Conservation (phyloP, 1,140 invertebrate species). For the Drosophila teissieri region DNA sequence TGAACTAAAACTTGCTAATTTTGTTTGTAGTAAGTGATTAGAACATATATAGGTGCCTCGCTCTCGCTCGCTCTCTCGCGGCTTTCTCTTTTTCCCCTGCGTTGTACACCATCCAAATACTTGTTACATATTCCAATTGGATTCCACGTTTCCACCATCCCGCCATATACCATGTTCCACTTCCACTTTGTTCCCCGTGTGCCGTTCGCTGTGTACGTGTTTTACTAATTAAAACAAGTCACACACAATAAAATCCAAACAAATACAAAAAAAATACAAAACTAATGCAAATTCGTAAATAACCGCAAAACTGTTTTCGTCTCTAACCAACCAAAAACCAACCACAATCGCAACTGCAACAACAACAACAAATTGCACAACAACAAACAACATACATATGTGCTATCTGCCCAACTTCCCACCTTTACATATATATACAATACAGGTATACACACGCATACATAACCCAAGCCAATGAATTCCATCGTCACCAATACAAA, state of each 20-base stretch:
- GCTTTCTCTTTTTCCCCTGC: slow-evolving; percentile 28
- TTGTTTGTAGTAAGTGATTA: slow-evolving; percentile 33
- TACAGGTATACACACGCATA: slow-evolving; percentile 84
- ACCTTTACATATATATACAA: slow-evolving; percentile 25
- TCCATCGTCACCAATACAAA: slow-evolving; percentile 77
- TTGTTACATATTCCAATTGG: slow-evolving; percentile 16
- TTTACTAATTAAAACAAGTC: slow-evolving; percentile 18
- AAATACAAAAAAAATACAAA: not conserved
- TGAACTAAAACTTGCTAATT: slow-evolving; percentile 13
- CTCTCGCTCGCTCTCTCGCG: not conserved
- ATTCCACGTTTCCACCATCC: slow-evolving; percentile 2
- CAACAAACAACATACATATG: slow-evolving; percentile 41
- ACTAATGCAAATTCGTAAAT: slow-evolving; percentile 44
- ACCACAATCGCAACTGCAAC: slow-evolving; percentile 40
- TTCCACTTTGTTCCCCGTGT: slow-evolving; percentile 7
- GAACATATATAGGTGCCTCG: slow-evolving; percentile 1
- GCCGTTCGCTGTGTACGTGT: slow-evolving; percentile 32
- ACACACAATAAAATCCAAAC: not conserved
- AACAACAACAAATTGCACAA: slow-evolving; percentile 6
- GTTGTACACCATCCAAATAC: slow-evolving; percentile 16
- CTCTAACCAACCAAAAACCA: slow-evolving; percentile 58
- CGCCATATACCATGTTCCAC: not conserved
- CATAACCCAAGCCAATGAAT: slow-evolving; percentile 84
- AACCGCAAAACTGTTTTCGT: slow-evolving; percentile 57
- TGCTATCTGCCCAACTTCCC: slow-evolving; percentile 47